Conservation (phyloP, 2,888 invertebrate species). For the Cordylochernes scorpioides region DNA sequence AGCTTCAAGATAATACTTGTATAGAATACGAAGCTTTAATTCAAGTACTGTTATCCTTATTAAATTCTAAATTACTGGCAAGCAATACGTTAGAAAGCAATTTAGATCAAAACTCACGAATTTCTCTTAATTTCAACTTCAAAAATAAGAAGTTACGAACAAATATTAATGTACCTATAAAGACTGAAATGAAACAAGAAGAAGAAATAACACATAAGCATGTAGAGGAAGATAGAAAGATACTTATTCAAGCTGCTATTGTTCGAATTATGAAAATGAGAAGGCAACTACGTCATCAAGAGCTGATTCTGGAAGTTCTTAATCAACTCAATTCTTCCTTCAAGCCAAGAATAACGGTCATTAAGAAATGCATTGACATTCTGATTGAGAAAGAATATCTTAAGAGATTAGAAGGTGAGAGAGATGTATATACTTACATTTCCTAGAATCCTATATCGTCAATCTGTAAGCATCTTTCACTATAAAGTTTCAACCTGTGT, state of each 20-base stretch:
- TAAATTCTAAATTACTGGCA: conserved; percentile 67
- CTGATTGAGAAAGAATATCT: conserved; percentile 8
- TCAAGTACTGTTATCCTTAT: conserved; percentile 63
- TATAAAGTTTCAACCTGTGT: too few species aligned
- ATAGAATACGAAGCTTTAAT: conserved; percentile 39
- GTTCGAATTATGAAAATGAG: conserved; percentile 72
- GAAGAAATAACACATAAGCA: conserved; percentile 91
- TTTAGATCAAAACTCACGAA: conserved; percentile 38
- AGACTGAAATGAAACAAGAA: conserved; percentile 81
- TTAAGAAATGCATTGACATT: conserved; percentile 39
- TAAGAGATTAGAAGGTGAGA: conserved; percentile 8
- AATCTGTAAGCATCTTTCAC: too few species aligned
- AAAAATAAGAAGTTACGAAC: conserved; percentile 65
- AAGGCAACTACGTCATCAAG: conserved; percentile 65
- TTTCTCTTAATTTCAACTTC: conserved; percentile 37
- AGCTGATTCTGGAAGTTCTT: conserved; percentile 78
- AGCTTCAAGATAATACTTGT: conserved; percentile 48
- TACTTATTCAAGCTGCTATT: conserved; percentile 51
- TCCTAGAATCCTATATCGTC: too few species aligned
- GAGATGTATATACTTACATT: too few species aligned
- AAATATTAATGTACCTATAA: conserved; percentile 89
- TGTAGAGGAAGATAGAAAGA: conserved; percentile 91
- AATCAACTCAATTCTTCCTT: conserved; percentile 79
- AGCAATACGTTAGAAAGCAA: conserved; percentile 19
- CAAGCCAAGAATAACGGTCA: conserved; percentile 84